phyloP scores from a whole-genome alignment of 2,797 vertebrate species.

The Rhyacichthys aspro region DNA sequence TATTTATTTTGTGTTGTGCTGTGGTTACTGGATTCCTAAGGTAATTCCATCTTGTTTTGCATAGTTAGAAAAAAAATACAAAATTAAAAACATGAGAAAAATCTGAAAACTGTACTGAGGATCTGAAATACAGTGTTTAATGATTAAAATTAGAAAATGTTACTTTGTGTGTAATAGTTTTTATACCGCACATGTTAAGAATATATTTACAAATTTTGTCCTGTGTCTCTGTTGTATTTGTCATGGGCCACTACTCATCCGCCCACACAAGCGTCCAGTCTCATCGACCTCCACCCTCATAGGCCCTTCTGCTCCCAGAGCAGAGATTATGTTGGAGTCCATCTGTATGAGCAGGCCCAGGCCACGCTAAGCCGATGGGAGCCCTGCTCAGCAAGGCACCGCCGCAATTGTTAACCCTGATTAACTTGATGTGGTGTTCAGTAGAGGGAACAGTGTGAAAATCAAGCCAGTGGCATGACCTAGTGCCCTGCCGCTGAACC shows the following conservation, averaged over 20 bases:
- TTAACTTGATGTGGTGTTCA: slow-evolving; percentile 82
- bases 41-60: no score
- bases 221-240: slow-evolving; percentile 6
- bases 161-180: no score
- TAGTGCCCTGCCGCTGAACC: slow-evolving; percentile 82
- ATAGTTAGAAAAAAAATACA: no score
- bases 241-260: neutral
- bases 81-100: no score
- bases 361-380: slow-evolving; percentile 74
- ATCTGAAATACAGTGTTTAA: no score
- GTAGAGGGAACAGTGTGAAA: slow-evolving; percentile 82
- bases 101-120: no score
- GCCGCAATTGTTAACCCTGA: slow-evolving; percentile 83
- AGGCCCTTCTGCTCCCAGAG: slow-evolving; percentile 29
- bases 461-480: slow-evolving; percentile 79
- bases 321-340: slow-evolving; percentile 71
- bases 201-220: neutral
- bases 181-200: no score
- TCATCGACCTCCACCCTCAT: slow-evolving; percentile 26
- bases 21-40: no score
- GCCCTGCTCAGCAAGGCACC: slow-evolving; percentile 71
- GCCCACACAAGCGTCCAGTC: slow-evolving; percentile 3
- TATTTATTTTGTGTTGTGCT: no score
- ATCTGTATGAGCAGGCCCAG: slow-evolving; percentile 73
- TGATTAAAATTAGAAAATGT: no score